Percentiles rank a stretch among this genome's conserved stretches.
Conservation (phyloP, 2,797 vertebrate genomes). For the Carapus acus region DNA sequence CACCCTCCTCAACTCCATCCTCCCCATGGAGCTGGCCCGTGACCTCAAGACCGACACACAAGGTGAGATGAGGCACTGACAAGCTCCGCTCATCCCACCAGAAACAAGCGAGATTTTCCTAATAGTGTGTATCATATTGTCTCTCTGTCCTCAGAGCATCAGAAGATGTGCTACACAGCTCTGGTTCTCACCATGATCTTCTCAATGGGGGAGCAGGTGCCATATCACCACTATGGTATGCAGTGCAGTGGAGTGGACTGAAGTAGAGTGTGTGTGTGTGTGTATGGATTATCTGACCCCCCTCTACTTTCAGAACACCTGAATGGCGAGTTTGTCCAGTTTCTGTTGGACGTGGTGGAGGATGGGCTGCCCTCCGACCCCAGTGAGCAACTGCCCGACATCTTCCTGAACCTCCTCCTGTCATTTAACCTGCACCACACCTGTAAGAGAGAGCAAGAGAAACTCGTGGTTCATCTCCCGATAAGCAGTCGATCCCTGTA, state of each 20-base stretch:
- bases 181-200: slow-evolving; percentile 95
- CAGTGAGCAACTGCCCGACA: slow-evolving; percentile 91
- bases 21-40: slow-evolving; percentile 96
- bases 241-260: no score
- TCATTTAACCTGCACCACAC: slow-evolving; percentile 94
- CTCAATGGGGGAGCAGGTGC: slow-evolving; percentile 94
- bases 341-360: slow-evolving; percentile 88
- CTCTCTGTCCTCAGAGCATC: slow-evolving; percentile 78
- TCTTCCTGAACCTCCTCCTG: slow-evolving; percentile 89
- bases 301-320: slow-evolving; percentile 81
- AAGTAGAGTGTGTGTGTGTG: neutral
- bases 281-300: slow-evolving; percentile 17
- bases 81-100: neutral
- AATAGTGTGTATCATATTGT: neutral
- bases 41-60: slow-evolving; percentile 92
- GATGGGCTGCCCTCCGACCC: slow-evolving; percentile 88
- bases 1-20: slow-evolving; percentile 87
- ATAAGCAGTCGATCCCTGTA: no score
- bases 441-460: slow-evolving; percentile 75
- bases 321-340: slow-evolving; percentile 86
- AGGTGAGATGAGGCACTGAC: no score
- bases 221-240: slow-evolving; percentile 95
- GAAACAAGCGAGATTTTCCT: neutral
- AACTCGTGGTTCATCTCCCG: no score
- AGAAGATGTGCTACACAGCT: slow-evolving; percentile 96